Conservation (phyloP, 2,113 vertebrate species). For the Chlorodrepanis virens region DNA sequence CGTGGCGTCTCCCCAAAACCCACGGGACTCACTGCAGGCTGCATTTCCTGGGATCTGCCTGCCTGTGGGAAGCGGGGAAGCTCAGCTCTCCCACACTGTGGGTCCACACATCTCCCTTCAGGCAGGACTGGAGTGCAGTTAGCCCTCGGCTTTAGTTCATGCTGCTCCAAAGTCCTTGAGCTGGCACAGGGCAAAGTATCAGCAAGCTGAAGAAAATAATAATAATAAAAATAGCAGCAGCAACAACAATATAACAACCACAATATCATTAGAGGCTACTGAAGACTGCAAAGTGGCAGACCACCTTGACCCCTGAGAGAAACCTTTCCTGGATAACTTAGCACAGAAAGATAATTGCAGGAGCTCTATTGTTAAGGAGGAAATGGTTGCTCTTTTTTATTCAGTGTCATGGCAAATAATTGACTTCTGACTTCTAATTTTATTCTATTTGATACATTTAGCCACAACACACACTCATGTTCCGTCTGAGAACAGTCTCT, state of each 20-base stretch:
- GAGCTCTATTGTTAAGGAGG: background rate
- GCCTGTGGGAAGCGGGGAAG: background rate
- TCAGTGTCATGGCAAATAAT: background rate
- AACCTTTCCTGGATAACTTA: background rate
- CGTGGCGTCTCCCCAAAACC: fast-evolving
- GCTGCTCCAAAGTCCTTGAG: background rate
- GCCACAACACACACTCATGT: background rate
- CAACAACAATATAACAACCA: background rate
- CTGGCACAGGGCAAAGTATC: background rate
- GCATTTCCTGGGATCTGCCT: background rate
- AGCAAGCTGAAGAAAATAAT: background rate
- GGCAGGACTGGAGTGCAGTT: background rate
- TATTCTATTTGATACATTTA: background rate
- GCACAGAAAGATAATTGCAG: background rate
- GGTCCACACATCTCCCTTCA: background rate
- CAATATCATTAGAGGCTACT: background rate
- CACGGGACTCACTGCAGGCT: fast-evolving
- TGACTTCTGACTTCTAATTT: background rate
- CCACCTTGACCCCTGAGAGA: background rate
- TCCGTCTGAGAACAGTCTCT: background rate
- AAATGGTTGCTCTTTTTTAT: background rate
- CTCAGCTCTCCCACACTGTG: fast-evolving
- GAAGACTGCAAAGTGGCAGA: background rate
- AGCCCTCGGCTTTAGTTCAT: fast-evolving
- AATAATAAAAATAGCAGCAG: background rate